Percentiles rank a stretch among this genome's conserved stretches.
Conservation (phyloP, 2,113 vertebrate genomes). For the Sinosuthora webbiana region DNA sequence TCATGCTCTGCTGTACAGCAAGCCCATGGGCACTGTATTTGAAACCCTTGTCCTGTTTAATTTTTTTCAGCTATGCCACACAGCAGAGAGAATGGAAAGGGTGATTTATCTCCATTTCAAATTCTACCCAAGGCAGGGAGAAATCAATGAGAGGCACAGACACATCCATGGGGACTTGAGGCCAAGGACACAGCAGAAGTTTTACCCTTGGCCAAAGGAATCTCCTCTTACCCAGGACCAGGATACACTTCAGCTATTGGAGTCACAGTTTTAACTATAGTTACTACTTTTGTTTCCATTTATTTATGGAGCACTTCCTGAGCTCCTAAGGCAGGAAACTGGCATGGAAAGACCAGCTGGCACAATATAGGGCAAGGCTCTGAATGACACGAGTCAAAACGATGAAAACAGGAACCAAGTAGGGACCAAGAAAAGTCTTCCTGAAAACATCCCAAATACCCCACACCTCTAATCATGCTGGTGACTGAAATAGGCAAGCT, state of each 20-base stretch:
- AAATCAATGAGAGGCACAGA: neutral
- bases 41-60: neutral
- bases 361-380: neutral
- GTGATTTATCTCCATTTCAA: slow-evolving; percentile 20
- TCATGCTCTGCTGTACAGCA: neutral
- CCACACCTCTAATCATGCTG: neutral
- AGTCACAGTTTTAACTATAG: neutral
- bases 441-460: neutral
- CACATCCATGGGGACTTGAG: neutral
- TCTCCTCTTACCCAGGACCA: neutral
- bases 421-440: neutral
- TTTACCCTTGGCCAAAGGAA: neutral
- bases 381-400: neutral
- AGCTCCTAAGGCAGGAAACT: neutral
- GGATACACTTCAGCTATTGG: neutral
- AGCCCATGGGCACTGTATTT: neutral
- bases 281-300: neutral
- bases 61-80: neutral
- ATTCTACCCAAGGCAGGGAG: neutral
- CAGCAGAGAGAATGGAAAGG: neutral
- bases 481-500: neutral
- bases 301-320: neutral
- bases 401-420: neutral
- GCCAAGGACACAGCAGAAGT: neutral
- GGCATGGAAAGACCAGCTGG: neutral